Base-by-base conservation (phyloP, 2,888 invertebrate species). In the Drosophila fulvimacula region DNA sequence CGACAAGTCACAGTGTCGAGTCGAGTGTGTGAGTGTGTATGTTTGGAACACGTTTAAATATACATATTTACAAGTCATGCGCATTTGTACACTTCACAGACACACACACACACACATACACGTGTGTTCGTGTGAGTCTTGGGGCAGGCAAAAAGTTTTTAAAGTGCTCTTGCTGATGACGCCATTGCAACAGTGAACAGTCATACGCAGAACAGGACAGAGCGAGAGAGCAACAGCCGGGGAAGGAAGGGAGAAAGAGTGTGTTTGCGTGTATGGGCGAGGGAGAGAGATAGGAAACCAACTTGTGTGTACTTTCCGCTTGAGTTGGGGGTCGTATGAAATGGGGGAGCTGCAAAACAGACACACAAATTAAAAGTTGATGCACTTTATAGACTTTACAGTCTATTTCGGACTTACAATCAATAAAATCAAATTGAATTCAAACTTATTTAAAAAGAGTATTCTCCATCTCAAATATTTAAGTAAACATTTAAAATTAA, bases 111-210 rank as follows among this genome's bases (percentile, higher is more conserved):
- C 15, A 38, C n/a, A 46, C 2, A n/a, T 0, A 46, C 15, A 44
- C 6, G 5, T 49, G 53, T 59, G 53, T 57, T 46, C 68, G 63
- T 68, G 55, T 76, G 64, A 60, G 57, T 71, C 79, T 81, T 79
- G 80, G 79, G 80, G 79, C 76, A 79, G 73, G 74, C 79, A 80
- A 74, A 73, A 76, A 77, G 52, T 57, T 85, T 83, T 88, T 88
- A 88, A 88, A 83, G 88, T 80, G 53, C 69, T 69, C 67, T 60
- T 62, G 70, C 59, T 77, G 79, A 74, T 83, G 81, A 75, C 76
- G 78, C 69, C 72, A 82, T 78, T 78, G 78, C 78, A 78, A 59
- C 66, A 73, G 74, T 69, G 69, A 76, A 73, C 64, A 76, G 64
- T 74, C 78, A 73, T 52, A 62, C 44, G 30, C 46, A 51, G 38